These are phyloP conservation scores for Mungos mungo DNA, from an alignment of 2,113 vertebrate species.

Conservation along the genomic window DNA sequence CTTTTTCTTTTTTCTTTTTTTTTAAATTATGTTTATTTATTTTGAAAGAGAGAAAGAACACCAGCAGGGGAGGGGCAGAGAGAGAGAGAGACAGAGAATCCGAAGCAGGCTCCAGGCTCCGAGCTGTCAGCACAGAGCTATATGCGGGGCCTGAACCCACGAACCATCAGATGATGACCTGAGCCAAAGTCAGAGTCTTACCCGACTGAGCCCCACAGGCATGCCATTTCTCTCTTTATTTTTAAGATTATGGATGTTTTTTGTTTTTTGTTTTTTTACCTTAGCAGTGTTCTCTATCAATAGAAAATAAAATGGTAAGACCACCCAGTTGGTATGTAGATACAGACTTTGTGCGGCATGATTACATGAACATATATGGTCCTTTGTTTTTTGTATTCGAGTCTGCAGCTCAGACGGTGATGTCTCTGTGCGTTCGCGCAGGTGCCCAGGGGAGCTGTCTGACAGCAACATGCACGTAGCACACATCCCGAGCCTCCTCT, in stretches of 20 bases:
- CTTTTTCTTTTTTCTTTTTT: not conserved
- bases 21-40: not conserved
- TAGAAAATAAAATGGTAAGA: not conserved
- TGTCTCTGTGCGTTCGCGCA: not conserved
- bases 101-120: not conserved
- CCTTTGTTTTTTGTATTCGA: not conserved
- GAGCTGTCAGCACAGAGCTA: too few species aligned
- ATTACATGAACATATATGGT: not conserved
- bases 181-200: not conserved
- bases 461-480: fast-evolving
- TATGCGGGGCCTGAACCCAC: not conserved
- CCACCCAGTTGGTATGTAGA: fast-evolving
- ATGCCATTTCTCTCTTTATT: not conserved
- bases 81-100: not conserved
- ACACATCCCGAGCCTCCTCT: not conserved
- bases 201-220: not conserved
- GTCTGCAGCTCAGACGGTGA: not conserved
- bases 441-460: fast-evolving
- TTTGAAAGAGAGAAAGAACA: not conserved
- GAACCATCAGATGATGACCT: not conserved
- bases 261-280: not conserved
- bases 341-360: not conserved
- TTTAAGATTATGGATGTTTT: not conserved
- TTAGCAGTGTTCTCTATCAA: not conserved
- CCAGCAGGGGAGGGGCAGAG: not conserved